Evolutionary conservation across 1,140 invertebrate genomes (phyloP).

Genomic region (Zaprionus gabonicus): DNA sequence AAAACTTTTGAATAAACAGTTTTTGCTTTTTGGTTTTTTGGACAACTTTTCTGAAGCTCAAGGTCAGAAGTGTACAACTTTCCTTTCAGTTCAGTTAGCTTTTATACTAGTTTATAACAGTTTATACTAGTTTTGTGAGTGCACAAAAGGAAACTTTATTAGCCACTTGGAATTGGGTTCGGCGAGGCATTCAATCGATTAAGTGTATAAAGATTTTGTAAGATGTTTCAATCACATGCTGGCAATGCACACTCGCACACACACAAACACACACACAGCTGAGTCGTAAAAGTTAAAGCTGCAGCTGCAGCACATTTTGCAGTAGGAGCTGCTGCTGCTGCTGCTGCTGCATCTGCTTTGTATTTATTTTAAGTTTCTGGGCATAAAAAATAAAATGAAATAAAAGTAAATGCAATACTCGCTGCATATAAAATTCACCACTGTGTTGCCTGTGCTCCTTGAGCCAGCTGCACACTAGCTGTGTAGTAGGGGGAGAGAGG

Average conservation of each 20-base stretch:
- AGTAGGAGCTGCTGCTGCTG: background rate
- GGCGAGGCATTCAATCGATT: conserved; percentile 5
- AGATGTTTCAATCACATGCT: conserved; percentile 14
- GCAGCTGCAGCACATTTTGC: conserved; percentile 4
- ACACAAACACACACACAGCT: background rate
- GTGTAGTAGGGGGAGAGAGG: background rate
- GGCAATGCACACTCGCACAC: background rate
- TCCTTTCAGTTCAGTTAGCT: background rate
- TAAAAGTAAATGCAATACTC: conserved; percentile 53
- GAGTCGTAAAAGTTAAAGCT: conserved; percentile 7
- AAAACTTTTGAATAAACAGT: background rate
- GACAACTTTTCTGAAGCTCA: background rate
- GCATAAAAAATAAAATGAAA: conserved; percentile 44
- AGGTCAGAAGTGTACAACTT: background rate
- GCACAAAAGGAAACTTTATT: conserved; percentile 2
- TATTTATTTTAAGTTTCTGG: conserved; percentile 32
- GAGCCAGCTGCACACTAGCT: conserved; percentile 24
- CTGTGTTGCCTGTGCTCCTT: conserved; percentile 43
- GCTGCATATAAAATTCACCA: conserved; percentile 46
- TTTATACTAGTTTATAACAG: background rate
- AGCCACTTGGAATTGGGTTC: background rate
- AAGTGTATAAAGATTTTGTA: conserved; percentile 16
- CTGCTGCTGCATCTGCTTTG: conserved; percentile 22
- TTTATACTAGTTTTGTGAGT: background rate
- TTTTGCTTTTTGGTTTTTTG: background rate